phyloP scores from a whole-genome alignment of 2,113 vertebrate species.

The Mystacornis crossleyi region DNA sequence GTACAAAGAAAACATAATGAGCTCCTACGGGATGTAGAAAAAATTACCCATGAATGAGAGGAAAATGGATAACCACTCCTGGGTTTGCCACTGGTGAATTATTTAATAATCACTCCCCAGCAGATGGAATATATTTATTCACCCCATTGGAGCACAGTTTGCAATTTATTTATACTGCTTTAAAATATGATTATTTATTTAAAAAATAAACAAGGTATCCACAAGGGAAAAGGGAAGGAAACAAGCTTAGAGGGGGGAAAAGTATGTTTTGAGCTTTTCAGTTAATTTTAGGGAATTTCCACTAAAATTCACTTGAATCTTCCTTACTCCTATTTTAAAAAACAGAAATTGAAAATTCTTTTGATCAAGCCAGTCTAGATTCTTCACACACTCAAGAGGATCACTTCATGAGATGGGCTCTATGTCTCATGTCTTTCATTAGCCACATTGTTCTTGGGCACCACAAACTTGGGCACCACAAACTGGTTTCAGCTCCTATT shows the following conservation, averaged over 20 bases:
- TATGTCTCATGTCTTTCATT: neutral
- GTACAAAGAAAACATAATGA: conserved; percentile 57
- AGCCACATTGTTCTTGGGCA: neutral
- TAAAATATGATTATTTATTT: conserved; percentile 67
- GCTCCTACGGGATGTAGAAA: conserved; percentile 29
- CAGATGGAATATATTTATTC: conserved; percentile 61
- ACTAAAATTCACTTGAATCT: neutral
- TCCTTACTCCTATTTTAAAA: neutral
- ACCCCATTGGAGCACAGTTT: conserved; percentile 33
- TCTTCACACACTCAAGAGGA: neutral
- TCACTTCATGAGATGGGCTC: neutral
- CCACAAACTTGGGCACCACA: neutral
- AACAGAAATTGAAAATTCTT: neutral
- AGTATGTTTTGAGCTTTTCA: neutral
- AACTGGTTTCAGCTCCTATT: neutral
- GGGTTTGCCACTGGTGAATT: conserved; percentile 57
- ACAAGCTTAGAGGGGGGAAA: conserved; percentile 3
- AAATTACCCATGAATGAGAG: conserved; percentile 29
- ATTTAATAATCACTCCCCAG: conserved; percentile 68
- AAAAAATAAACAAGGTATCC: conserved; percentile 62
- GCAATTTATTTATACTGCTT: conserved; percentile 69
- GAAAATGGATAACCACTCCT: conserved; percentile 53
- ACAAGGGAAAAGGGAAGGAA: conserved; percentile 49
- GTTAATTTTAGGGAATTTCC: neutral
- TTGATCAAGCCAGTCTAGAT: neutral